Evolutionary conservation across 2,797 vertebrate species (phyloP).

Genomic region (Rhinella marina): DNA sequence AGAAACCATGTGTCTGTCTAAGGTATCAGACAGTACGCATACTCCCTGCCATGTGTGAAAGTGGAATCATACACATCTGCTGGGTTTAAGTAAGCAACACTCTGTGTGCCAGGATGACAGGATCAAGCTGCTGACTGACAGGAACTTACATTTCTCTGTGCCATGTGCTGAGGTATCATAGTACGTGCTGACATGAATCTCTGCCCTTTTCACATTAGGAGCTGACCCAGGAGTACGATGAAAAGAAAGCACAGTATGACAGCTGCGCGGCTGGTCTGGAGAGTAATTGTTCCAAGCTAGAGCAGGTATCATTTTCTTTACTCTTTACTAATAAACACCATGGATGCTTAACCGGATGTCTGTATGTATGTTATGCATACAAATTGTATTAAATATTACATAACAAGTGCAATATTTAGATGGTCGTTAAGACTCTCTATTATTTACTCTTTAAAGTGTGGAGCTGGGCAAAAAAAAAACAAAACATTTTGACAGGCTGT

Average conservation of each 20-base stretch:
- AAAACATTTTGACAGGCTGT: not conserved
- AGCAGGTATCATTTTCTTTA: slow-evolving; percentile 81
- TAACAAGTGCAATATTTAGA: not conserved
- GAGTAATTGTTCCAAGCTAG: slow-evolving; percentile 89
- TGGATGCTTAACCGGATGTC: not conserved
- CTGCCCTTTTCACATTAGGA: slow-evolving; percentile 79
- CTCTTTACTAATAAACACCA: not conserved
- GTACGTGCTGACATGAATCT: slow-evolving; percentile 65
- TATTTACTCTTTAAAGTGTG: not conserved
- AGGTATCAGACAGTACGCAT: slow-evolving; percentile 27
- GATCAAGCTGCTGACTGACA: slow-evolving; percentile 65
- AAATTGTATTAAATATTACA: not conserved
- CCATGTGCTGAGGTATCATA: slow-evolving; percentile 60
- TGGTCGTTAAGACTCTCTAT: no score
- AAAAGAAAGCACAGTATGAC: slow-evolving; percentile 91
- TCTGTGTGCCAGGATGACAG: slow-evolving; percentile 67
- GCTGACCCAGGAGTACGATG: slow-evolving; percentile 87
- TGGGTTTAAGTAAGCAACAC: slow-evolving; percentile 66
- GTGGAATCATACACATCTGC: slow-evolving; percentile 61
- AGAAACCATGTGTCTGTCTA: slow-evolving; percentile 7
- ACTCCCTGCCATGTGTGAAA: slow-evolving; percentile 53
- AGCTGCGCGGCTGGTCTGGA: slow-evolving; percentile 92
- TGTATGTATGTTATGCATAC: slow-evolving; percentile 1
- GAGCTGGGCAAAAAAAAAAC: not conserved
- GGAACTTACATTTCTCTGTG: slow-evolving; percentile 65